These are phyloP conservation scores for Saccopteryx bilineata DNA, from an alignment of 2,113 vertebrate genomes.

Conservation along the genomic window DNA sequence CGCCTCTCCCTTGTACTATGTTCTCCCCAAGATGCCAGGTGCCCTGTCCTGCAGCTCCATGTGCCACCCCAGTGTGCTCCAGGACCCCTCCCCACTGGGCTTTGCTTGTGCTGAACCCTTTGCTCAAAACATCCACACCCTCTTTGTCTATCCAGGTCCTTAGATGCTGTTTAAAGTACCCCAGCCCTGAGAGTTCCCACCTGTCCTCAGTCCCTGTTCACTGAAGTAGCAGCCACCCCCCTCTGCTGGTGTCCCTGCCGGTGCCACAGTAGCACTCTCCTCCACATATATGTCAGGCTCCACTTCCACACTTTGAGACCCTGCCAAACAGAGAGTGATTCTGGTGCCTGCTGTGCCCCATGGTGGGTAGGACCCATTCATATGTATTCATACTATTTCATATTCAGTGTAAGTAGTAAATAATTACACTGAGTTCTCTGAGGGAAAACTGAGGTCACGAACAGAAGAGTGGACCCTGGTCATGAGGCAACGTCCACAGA, in stretches of 20 bases:
- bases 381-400: no score
- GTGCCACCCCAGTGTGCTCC: background rate
- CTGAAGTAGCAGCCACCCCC: background rate
- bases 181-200: background rate
- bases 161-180: background rate
- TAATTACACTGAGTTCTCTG: background rate
- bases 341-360: rapidly evolving
- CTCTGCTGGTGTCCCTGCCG: background rate
- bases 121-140: background rate
- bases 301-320: background rate
- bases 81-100: background rate
- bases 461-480: background rate
- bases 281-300: background rate
- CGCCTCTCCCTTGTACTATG: background rate
- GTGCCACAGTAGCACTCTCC: background rate
- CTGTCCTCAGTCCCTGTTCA: background rate
- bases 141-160: background rate
- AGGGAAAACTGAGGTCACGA: background rate
- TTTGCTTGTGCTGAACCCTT: background rate
- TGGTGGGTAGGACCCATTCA: background rate
- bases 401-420: background rate
- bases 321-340: background rate
- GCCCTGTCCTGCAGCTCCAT: rapidly evolving
- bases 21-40: background rate
- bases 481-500: background rate